These are phyloP conservation scores for Mormyrops boulengeri DNA, from an alignment of 2,797 vertebrate genomes.

Conservation along the genomic window DNA sequence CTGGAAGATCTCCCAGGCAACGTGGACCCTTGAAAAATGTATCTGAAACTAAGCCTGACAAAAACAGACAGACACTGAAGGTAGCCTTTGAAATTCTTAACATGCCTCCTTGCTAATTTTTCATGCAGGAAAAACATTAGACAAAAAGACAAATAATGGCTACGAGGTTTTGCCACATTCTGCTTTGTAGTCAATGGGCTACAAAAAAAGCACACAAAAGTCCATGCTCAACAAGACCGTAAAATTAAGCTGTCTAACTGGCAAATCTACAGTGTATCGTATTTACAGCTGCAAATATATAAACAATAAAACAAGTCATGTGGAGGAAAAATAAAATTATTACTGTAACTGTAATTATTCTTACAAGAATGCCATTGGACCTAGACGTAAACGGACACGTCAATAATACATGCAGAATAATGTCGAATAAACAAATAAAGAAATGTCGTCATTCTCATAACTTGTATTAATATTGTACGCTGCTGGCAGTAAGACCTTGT, in stretches of 20 bases:
- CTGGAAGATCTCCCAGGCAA: not conserved
- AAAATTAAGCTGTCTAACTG: not conserved
- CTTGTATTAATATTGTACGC: not conserved
- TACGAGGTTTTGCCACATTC: not conserved
- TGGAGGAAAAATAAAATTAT: not conserved
- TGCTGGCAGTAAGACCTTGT: not conserved
- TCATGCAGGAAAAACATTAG: not conserved
- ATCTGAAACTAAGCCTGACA: not conserved
- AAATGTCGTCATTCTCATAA: not conserved
- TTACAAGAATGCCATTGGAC: not conserved
- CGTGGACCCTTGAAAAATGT: slow-evolving; percentile 2
- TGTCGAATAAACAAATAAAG: not conserved
- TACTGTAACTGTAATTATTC: not conserved
- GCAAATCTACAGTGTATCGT: not conserved
- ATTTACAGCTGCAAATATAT: not conserved
- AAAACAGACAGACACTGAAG: not conserved
- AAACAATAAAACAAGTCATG: not conserved
- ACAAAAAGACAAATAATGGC: not conserved
- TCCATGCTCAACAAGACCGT: not conserved
- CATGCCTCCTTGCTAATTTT: not conserved
- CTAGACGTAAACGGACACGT: not conserved
- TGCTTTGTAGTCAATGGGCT: not conserved
- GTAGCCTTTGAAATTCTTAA: not conserved
- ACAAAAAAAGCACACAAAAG: not conserved
- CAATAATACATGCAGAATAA: not conserved